Evolutionary conservation across 2,113 vertebrate genomes (phyloP).

Genomic region (Microcebus ravelobensis): DNA sequence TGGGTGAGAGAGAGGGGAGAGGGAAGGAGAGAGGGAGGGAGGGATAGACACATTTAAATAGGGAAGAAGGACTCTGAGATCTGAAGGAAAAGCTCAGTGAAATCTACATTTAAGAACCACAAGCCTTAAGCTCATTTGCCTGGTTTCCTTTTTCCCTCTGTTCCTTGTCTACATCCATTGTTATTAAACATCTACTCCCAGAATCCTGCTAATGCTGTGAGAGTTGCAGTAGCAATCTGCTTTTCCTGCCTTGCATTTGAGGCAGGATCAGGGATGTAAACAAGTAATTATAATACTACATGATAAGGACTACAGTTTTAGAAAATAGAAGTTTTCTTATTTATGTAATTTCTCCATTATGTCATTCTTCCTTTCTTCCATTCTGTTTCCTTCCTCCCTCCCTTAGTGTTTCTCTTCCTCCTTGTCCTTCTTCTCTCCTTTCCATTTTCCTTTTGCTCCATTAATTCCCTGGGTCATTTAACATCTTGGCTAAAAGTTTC

Average conservation of each 20-base stretch:
- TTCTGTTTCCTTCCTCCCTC: not conserved
- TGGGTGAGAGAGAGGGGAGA: not conserved
- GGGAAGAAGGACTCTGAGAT: not conserved
- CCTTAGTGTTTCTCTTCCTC: not conserved
- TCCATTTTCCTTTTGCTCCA: not conserved
- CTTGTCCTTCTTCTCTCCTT: not conserved
- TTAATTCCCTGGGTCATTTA: conserved; percentile 50
- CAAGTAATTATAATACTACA: not conserved
- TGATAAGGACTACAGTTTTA: not conserved
- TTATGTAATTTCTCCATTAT: not conserved
- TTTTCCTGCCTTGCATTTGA: not conserved
- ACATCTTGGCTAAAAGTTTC: not conserved
- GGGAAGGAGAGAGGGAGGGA: not conserved
- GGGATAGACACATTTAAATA: not conserved
- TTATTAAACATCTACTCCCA: not conserved
- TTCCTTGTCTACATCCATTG: not conserved
- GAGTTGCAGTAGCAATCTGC: not conserved
- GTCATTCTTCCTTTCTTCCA: not conserved
- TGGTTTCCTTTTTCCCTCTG: not conserved
- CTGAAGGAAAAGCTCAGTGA: not conserved
- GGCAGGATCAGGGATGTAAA: not conserved
- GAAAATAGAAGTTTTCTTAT: not conserved
- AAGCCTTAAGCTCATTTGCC: not conserved
- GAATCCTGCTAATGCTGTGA: not conserved
- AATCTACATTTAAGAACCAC: not conserved